Base-by-base conservation (phyloP, 2,797 vertebrate genomes). In the Amazona finschi region DNA sequence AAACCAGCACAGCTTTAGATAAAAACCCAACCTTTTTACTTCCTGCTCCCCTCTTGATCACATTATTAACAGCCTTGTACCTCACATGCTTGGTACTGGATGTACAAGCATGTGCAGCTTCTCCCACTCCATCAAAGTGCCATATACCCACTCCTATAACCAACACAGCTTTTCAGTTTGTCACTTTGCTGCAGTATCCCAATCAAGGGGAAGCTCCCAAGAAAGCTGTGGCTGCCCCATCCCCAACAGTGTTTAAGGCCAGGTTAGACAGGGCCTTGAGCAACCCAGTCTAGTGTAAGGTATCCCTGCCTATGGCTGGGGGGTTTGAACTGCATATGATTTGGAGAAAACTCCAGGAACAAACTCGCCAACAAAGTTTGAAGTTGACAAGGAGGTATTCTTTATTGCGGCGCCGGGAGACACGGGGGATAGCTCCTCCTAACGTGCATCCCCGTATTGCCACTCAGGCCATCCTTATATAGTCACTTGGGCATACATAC, bases 81-180 rank as follows among this genome's bases (percentile, higher is more conserved):
- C 12, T 4, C 4, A 8, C 12, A 10, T 43, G 18, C 50, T 38
- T 7, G 20, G 8, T 20, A 18, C 8, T 3, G 2, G 16, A 0
- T 2, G 16, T 53, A 41, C 12, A 16, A 10, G 4, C 0, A 3
- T 1, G 2, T 6, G 10, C 2, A 11, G 60, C 83, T 49, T 15
- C 24, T 13, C 53, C 19, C 38, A 58, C 15, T 58, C 44, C 38
- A 4, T 11, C 44, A 2, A 8, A 17, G 1, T 9, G 18, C 17
- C 49, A 28, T 5, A 2, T 3, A 13, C 7, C 49, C 30, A 4
- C 9, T 39, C 33, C 55, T 13, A 0, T 0, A 18, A 55, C 18
- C 19, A 21, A 3, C 9, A 2, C 17, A 2, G 19, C 21, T 57
- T 27, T 6, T 8, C 18, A 41, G 31, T 30, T 31, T 39, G 19